Percentiles rank a stretch among this genome's conserved stretches.
Evolutionary conservation across 2,113 vertebrate genomes (phyloP).

Genomic region (Telmatochromis sp.): DNA sequence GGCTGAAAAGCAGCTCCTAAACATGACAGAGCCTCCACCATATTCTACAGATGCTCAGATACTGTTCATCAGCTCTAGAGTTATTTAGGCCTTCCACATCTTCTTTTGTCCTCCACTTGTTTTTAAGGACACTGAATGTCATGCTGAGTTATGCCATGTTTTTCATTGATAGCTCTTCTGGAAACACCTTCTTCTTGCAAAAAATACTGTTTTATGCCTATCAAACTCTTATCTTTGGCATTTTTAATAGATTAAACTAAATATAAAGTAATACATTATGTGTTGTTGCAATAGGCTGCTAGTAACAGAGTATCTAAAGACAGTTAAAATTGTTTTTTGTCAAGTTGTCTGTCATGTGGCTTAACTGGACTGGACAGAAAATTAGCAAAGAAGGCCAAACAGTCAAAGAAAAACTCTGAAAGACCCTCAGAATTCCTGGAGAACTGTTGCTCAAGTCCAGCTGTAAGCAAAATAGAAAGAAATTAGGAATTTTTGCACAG

Average conservation of each 20-base stretch:
- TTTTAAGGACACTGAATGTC: neutral
- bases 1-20: neutral
- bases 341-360: neutral
- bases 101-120: neutral
- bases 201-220: neutral
- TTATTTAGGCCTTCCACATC: neutral
- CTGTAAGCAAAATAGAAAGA: neutral
- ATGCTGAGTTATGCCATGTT: neutral
- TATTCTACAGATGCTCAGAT: neutral
- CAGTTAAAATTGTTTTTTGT: neutral
- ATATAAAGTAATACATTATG: neutral
- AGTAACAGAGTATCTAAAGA: neutral
- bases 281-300: neutral
- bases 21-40: neutral
- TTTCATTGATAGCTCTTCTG: neutral
- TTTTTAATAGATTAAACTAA: neutral
- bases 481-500: neutral
- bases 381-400: neutral
- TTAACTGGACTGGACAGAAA: neutral
- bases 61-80: neutral
- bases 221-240: neutral
- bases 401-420: neutral
- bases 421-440: neutral
- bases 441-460: neutral
- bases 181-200: neutral